Percentiles rank a stretch among this genome's conserved stretches.
phyloP scores from a whole-genome alignment of 2,797 vertebrate genomes.

The Danio tinwini region DNA sequence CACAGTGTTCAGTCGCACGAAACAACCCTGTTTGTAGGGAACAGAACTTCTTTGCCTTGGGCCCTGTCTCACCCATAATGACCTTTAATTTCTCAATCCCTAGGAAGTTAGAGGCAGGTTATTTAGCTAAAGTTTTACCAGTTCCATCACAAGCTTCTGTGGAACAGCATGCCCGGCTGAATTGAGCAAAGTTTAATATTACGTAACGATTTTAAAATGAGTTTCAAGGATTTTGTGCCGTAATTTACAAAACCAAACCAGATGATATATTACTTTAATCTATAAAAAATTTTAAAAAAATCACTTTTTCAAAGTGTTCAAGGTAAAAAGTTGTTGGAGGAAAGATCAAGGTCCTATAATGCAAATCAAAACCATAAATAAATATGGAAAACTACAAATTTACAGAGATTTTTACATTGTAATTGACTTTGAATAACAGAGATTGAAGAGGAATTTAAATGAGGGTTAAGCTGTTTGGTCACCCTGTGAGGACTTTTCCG shows the following conservation, averaged over 20 bases:
- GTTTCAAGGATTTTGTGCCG: background rate
- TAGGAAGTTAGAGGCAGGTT: conserved; percentile 52
- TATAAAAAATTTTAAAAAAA: no score
- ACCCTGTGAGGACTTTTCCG: background rate
- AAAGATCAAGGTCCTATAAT: no score
- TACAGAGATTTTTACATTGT: no score
- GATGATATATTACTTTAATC: no score
- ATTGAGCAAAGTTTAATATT: conserved; percentile 43
- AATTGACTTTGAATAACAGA: background rate
- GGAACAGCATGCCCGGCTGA: conserved; percentile 39
- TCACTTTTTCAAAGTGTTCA: no score
- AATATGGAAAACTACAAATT: no score
- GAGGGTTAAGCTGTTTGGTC: conserved; percentile 17
- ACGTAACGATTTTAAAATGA: conserved; percentile 1
- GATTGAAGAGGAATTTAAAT: background rate
- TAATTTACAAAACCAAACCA: no score
- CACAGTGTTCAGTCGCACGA: conserved; percentile 70
- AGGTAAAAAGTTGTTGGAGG: no score
- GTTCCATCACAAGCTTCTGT: conserved; percentile 31
- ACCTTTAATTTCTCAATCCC: conserved; percentile 68
- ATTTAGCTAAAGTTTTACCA: conserved; percentile 62
- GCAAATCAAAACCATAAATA: no score
- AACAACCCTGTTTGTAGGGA: conserved; percentile 60
- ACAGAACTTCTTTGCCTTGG: conserved; percentile 61
- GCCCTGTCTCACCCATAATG: conserved; percentile 66